Evolutionary conservation across 2,797 vertebrate species (phyloP).

Genomic region (Chrysocyon brachyurus): DNA sequence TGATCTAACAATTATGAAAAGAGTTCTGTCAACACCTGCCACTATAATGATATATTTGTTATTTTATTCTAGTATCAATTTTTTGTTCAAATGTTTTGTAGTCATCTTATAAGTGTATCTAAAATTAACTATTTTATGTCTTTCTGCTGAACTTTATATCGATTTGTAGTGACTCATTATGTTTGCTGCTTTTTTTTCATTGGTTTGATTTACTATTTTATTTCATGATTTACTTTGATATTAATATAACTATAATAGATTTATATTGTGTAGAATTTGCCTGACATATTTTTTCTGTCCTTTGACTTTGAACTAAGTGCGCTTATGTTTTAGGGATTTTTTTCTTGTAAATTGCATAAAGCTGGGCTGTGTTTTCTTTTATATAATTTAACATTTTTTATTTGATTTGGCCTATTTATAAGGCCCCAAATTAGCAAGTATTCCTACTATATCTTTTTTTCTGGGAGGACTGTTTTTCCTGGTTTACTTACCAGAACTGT

Average conservation of each 20-base stretch:
- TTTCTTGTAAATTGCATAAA: neutral
- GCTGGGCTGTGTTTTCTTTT: neutral
- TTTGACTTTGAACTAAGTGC: neutral
- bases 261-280: neutral
- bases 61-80: neutral
- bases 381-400: neutral
- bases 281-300: neutral
- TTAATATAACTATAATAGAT: neutral
- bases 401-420: neutral
- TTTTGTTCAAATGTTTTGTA: slow-evolving; percentile 34
- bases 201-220: neutral
- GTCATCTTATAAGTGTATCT: neutral
- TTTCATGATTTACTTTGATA: neutral
- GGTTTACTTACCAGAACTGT: neutral
- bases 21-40: neutral
- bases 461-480: neutral
- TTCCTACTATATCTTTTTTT: neutral
- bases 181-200: neutral
- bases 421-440: neutral
- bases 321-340: neutral
- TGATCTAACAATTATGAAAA: neutral
- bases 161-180: neutral
- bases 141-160: neutral
- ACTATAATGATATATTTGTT: neutral
- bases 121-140: neutral